These are phyloP conservation scores for Chaitophorus viminalis DNA, from an alignment of 2,888 invertebrate genomes.

Conservation along the genomic window DNA sequence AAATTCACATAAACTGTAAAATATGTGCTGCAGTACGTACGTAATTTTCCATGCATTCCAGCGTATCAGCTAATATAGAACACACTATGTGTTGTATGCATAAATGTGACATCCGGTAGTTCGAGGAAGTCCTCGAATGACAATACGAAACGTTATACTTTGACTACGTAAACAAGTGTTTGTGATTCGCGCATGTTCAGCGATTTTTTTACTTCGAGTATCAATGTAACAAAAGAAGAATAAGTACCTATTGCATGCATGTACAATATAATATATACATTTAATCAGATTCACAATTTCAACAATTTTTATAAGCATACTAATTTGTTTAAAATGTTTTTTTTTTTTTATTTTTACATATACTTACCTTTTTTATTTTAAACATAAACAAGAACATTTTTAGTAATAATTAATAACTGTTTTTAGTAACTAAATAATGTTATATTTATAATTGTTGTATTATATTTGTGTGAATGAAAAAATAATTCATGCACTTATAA, in stretches of 20 bases:
- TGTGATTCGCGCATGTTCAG: conserved; percentile 15
- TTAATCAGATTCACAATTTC: background rate
- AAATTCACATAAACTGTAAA: background rate
- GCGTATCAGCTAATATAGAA: too few relatives aligned
- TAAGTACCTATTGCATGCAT: background rate
- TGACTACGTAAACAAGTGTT: background rate
- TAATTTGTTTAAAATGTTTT: background rate
- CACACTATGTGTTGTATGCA: background rate
- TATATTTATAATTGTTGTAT: background rate
- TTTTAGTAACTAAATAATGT: too few relatives aligned
- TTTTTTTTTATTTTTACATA: too few relatives aligned
- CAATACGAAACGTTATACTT: conserved; percentile 15
- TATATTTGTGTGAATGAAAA: too few relatives aligned
- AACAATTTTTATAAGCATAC: background rate
- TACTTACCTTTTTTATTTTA: too few relatives aligned
- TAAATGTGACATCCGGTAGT: conserved; percentile 19
- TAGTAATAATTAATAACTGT: too few relatives aligned
- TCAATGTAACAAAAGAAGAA: conserved; percentile 27
- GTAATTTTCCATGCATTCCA: background rate
- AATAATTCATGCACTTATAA: too few relatives aligned
- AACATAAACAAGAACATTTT: too few relatives aligned
- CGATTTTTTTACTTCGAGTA: conserved; percentile 22
- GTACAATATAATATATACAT: background rate
- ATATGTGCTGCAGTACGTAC: background rate
- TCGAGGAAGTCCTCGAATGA: conserved; percentile 7